phyloP scores from a whole-genome alignment of 2,797 vertebrate species.

The Lacerta bilineata region DNA sequence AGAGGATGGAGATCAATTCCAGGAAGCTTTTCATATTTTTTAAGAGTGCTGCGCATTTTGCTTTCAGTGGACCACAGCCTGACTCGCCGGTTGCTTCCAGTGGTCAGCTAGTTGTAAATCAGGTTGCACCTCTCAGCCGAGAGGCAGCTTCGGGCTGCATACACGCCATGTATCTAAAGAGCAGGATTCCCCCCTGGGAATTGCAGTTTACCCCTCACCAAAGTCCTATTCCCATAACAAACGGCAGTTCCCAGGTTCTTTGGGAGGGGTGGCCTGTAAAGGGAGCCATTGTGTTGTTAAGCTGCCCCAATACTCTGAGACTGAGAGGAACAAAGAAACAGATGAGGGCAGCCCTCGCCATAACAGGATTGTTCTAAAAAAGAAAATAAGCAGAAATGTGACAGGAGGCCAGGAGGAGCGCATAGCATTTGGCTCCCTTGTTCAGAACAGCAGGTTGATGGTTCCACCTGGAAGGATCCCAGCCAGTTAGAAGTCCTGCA shows the following conservation, averaged over 20 bases:
- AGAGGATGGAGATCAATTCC: not conserved
- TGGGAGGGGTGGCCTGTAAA: too few relatives aligned
- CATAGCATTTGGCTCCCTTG: not conserved
- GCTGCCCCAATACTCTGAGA: not conserved
- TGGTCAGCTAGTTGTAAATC: not conserved
- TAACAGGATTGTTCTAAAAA: not conserved
- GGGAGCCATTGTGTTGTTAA: not conserved
- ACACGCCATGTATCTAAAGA: too few relatives aligned
- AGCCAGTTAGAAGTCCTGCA: not conserved
- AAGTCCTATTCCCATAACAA: too few relatives aligned
- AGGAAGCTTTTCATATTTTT: not conserved
- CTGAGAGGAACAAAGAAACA: not conserved
- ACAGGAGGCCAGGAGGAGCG: not conserved
- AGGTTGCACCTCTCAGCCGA: conserved; percentile 19
- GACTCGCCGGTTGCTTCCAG: not conserved
- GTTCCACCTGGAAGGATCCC: not conserved
- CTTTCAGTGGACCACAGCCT: conserved; percentile 20
- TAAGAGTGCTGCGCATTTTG: not conserved
- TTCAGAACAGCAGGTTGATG: not conserved
- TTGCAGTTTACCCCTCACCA: too few relatives aligned
- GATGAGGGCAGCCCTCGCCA: too few relatives aligned
- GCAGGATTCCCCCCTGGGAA: too few relatives aligned
- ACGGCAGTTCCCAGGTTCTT: too few relatives aligned
- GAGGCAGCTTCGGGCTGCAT: not conserved
- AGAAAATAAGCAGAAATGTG: too few relatives aligned